These are phyloP conservation scores for Globodera rostochiensis DNA, from an alignment of 1,140 invertebrate genomes.

Conservation along the genomic window DNA sequence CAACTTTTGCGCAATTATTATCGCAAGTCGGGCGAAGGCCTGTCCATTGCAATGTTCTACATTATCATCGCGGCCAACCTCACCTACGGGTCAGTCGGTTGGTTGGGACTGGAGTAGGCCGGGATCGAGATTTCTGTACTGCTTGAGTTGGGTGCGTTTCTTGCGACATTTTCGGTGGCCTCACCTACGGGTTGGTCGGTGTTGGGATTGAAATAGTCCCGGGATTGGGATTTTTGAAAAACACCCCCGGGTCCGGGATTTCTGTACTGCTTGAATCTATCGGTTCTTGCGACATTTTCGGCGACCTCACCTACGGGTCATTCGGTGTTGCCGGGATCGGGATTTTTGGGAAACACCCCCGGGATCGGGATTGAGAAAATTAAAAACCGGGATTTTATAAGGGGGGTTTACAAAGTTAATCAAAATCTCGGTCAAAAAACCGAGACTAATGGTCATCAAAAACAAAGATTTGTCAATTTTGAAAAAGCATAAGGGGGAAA, in stretches of 20 bases:
- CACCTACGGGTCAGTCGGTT: slow-evolving; percentile 52
- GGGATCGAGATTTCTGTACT: slow-evolving; percentile 45
- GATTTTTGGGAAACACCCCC: too few relatives aligned
- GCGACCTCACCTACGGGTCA: slow-evolving; percentile 62
- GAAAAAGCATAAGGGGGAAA: too few relatives aligned
- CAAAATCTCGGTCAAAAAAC: too few relatives aligned
- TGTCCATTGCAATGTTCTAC: slow-evolving; percentile 65
- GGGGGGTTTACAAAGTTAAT: too few relatives aligned
- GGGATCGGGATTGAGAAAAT: too few relatives aligned
- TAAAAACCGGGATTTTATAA: too few relatives aligned
- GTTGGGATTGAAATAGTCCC: too few relatives aligned
- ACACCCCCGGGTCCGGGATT: slow-evolving; percentile 4
- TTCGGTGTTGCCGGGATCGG: too few relatives aligned
- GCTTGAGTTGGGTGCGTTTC: slow-evolving; percentile 62
- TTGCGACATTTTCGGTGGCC: slow-evolving; percentile 62
- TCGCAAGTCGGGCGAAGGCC: slow-evolving; percentile 58
- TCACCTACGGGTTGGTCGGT: slow-evolving; percentile 55
- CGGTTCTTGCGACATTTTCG: slow-evolving; percentile 61
- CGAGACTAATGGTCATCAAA: too few relatives aligned
- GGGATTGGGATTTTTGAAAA: too few relatives aligned
- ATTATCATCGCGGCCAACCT: slow-evolving; percentile 64
- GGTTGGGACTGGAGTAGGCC: too few relatives aligned
- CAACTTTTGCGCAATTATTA: slow-evolving; percentile 64
- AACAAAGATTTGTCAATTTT: too few relatives aligned
- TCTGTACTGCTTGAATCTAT: slow-evolving; percentile 60